Conservation (phyloP, 2,113 vertebrate genomes). For the Struthio camelus region DNA sequence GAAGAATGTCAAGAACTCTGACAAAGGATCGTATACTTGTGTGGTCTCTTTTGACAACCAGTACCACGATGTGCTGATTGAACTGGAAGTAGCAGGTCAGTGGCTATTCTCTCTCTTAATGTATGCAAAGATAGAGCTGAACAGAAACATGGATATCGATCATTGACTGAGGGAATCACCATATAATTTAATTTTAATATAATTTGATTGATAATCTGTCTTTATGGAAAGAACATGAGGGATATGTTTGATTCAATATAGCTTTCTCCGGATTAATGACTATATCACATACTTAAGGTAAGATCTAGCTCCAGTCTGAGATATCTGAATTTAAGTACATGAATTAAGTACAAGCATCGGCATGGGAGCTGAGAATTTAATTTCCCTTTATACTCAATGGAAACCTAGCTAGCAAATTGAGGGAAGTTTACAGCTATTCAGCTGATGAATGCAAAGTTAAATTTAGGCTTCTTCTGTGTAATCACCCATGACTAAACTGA, state of each 20-base stretch:
- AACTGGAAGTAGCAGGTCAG: not conserved
- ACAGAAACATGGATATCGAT: not conserved
- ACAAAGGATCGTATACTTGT: not conserved
- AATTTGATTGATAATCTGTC: not conserved
- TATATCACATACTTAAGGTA: not conserved
- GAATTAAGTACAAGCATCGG: not conserved
- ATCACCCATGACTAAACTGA: not conserved
- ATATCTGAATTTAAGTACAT: not conserved
- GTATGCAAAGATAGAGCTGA: not conserved
- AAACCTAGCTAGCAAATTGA: not conserved
- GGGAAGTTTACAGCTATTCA: not conserved
- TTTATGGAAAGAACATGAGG: not conserved
- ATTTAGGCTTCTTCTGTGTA: not conserved
- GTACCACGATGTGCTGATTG: not conserved
- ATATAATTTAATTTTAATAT: not conserved
- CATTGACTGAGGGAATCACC: not conserved
- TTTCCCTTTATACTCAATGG: not conserved
- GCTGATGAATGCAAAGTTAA: not conserved
- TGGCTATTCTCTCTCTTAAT: not conserved
- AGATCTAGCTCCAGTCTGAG: not conserved
- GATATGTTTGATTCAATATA: not conserved
- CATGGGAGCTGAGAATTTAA: not conserved
- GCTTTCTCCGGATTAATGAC: not conserved
- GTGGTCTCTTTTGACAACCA: not conserved
- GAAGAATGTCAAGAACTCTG: not conserved